phyloP scores from a whole-genome alignment of 2,797 vertebrate species.

The Acanthiza pusilla region DNA sequence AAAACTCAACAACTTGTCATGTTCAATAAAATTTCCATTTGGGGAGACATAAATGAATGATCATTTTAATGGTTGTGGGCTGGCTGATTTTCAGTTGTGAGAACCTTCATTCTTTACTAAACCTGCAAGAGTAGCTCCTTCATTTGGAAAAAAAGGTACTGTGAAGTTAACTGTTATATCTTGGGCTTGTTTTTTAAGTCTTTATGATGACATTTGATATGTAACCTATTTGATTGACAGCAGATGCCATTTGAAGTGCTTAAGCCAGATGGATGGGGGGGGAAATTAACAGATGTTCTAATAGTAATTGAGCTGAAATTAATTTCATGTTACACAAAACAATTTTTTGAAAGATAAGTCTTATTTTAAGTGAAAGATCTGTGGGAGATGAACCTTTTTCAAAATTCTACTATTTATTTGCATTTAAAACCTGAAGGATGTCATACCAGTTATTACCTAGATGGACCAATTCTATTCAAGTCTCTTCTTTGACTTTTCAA shows the following conservation, averaged over 20 bases:
- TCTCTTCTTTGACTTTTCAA: neutral
- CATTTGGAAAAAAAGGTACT: neutral
- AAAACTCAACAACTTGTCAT: neutral
- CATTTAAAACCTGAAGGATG: neutral
- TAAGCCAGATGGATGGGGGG: neutral
- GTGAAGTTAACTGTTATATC: neutral
- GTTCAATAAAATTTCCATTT: neutral
- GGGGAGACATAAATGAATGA: neutral
- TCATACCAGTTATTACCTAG: neutral
- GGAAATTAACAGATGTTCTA: neutral
- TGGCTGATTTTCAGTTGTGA: neutral
- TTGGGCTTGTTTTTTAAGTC: neutral
- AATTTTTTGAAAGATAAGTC: neutral
- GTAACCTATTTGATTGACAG: slow-evolving; percentile 18
- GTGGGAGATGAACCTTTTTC: neutral
- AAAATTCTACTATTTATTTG: neutral
- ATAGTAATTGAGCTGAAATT: slow-evolving; percentile 20
- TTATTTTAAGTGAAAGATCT: neutral
- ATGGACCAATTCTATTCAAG: neutral
- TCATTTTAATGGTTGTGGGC: neutral
- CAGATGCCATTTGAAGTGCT: slow-evolving; percentile 8
- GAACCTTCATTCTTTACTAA: neutral
- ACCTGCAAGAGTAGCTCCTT: neutral
- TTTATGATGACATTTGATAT: neutral
- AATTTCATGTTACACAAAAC: neutral